Evolutionary conservation across 2,113 vertebrate species (phyloP), one percentile per base, ranked within the genome.

Genomic region (Festucalex cinctus): DNA sequence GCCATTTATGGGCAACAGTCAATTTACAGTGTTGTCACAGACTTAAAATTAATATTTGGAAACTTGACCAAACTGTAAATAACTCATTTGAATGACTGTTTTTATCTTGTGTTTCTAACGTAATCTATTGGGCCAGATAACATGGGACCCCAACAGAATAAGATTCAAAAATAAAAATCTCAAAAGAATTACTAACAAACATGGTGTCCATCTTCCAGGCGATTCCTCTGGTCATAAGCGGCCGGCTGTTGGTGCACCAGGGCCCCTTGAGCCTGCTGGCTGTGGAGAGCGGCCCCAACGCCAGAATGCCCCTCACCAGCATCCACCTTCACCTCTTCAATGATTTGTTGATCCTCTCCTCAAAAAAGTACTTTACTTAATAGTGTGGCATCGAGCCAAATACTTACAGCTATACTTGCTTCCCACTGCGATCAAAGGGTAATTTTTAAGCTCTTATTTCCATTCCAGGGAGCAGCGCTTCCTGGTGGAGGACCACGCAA

Each of bases 291-390:
- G 8, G 69, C 24, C 22, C 37, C 7, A 70, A 26, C 6, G 76
- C 81, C 7, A 81, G 66, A 63, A 75, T 84, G 20, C 75, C 84
- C 2, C 84, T 84, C 64, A 79, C 71, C 58, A 73, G 81, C 3
- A 1, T 93, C 70, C 77, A 91, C 73, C 78, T 92, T 19, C 88
- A 89, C 36, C 87, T 92, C 65, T 91, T 93, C 82, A 93, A 87
- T 41, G 87, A 90, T 71, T 88, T 93, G 9, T 48, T 94, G 78
- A 75, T 92, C 35, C 65, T 90, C 22, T 93, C 90, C 24, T 57
- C 65, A 0, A 90, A 87, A 66, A 91, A 85, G 93, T 93, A 85
- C n/a, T 9, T 61, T 0, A 12, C 9, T 36, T 28, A 24, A n/a
- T 43, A 4, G 2, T 12, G 35, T 13, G 37, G 28, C n/a, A 53